A percentile compares a stretch with the other conserved stretches of the same genome.
These are phyloP conservation scores for Sebastes nivosus DNA, from an alignment of 2,797 vertebrate genomes.

Conservation along the genomic window DNA sequence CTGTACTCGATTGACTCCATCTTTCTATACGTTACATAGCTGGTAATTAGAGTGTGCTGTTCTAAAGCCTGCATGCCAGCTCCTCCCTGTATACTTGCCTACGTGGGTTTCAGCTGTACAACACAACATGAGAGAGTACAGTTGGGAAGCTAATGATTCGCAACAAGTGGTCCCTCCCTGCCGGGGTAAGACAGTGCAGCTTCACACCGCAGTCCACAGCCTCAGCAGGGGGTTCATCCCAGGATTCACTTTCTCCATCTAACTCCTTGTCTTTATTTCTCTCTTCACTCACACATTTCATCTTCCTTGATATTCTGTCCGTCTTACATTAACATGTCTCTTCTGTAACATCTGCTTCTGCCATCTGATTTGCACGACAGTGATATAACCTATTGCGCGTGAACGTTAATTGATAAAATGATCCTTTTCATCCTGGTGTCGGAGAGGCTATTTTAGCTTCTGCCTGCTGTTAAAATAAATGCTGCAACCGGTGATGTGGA, in stretches of 20 bases:
- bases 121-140: constrained; percentile 37
- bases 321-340: constrained; percentile 18
- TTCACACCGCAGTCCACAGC: constrained; percentile 55
- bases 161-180: constrained; percentile 53
- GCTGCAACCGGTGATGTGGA: not conserved
- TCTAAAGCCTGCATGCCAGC: constrained; percentile 2
- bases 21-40: constrained; percentile 52
- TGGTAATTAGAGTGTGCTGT: constrained; percentile 41
- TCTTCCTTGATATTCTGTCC: constrained; percentile 30
- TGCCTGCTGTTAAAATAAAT: constrained; percentile 25
- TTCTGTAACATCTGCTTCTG: constrained; percentile 5
- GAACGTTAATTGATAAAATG: constrained; percentile 18
- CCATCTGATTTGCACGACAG: not conserved
- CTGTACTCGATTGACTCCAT: constrained; percentile 27
- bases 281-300: constrained; percentile 2
- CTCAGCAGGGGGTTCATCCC: constrained; percentile 49
- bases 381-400: not conserved
- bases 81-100: constrained; percentile 29
- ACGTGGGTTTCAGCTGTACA: constrained; percentile 33
- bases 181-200: constrained; percentile 45
- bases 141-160: constrained; percentile 65
- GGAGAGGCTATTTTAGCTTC: not conserved
- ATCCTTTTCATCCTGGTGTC: not conserved
- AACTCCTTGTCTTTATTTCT: constrained; percentile 34
- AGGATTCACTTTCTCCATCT: constrained; percentile 51